A percentile compares a stretch with the other conserved stretches of the same genome.
These are phyloP conservation scores for Selene dorsalis DNA, from an alignment of 2,797 vertebrate species.

Conservation along the genomic window DNA sequence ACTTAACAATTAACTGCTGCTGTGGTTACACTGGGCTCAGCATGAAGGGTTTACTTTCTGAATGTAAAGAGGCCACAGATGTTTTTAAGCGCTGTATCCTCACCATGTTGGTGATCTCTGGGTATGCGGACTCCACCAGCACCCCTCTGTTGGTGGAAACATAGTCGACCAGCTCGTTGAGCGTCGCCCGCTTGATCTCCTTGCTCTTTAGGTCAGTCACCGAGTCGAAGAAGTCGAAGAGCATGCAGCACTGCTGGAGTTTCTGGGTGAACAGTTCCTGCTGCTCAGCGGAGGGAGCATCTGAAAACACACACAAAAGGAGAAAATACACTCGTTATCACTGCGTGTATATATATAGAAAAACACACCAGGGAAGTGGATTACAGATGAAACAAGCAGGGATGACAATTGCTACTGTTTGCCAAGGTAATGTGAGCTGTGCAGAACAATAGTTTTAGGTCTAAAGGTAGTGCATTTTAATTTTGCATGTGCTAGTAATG, in stretches of 20 bases:
- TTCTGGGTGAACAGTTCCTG: constrained; percentile 97
- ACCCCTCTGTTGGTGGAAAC: constrained; percentile 97
- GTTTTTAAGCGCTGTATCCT: constrained; percentile 59
- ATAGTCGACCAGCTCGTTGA: constrained; percentile 97
- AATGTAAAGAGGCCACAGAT: neutral
- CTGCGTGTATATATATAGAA: neutral
- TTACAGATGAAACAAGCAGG: constrained; percentile 3
- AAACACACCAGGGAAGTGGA: constrained; percentile 3
- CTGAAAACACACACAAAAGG: constrained; percentile 79
- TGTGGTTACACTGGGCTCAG: neutral
- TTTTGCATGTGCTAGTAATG: neutral
- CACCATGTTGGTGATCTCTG: constrained; percentile 97
- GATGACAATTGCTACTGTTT: neutral
- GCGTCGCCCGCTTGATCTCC: constrained; percentile 97
- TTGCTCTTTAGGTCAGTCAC: constrained; percentile 97
- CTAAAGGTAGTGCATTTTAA: neutral
- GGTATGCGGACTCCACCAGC: constrained; percentile 94
- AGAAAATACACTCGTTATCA: constrained; percentile 38
- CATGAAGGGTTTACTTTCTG: neutral
- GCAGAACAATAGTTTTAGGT: neutral
- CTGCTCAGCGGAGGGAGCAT: constrained; percentile 93
- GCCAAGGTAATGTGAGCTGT: neutral
- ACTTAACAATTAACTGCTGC: neutral
- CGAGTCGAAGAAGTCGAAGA: constrained; percentile 98
- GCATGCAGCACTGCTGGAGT: constrained; percentile 95